These are phyloP conservation scores for Sebastes hopkinsi DNA, from an alignment of 2,797 vertebrate genomes.

Conservation along the genomic window DNA sequence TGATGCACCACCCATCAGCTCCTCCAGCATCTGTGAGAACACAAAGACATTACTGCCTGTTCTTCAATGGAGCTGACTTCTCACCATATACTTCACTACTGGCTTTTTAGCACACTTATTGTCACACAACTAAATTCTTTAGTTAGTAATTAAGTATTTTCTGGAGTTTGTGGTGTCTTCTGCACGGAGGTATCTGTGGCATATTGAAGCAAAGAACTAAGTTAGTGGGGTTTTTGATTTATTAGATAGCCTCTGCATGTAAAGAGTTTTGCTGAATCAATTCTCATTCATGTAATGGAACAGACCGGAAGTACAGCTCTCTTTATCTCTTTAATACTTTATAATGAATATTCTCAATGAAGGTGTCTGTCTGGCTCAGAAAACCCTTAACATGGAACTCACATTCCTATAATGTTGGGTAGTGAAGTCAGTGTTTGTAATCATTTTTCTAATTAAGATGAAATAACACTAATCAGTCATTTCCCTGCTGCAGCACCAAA, in stretches of 20 bases:
- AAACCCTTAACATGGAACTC: neutral
- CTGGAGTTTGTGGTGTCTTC: neutral
- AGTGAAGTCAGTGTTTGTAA: neutral
- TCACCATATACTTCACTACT: neutral
- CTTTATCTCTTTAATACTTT: neutral
- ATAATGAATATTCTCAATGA: neutral
- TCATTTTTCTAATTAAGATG: too few species aligned
- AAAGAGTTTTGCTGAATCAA: neutral
- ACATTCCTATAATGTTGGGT: neutral
- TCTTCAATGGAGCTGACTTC: neutral
- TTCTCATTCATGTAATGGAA: neutral
- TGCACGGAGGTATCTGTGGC: neutral
- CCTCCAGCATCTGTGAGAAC: constrained; percentile 34
- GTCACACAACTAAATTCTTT: neutral
- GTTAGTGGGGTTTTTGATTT: neutral
- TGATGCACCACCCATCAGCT: constrained; percentile 36
- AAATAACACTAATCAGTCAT: too few species aligned
- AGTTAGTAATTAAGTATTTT: neutral
- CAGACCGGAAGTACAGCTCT: neutral
- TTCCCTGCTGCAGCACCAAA: neutral
- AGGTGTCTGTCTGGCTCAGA: neutral
- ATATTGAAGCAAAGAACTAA: neutral
- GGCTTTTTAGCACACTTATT: neutral
- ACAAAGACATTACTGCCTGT: neutral
- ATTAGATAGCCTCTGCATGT: neutral